Base-by-base conservation (phyloP, 2,113 vertebrate species). In the Rhagologus leucostigma region DNA sequence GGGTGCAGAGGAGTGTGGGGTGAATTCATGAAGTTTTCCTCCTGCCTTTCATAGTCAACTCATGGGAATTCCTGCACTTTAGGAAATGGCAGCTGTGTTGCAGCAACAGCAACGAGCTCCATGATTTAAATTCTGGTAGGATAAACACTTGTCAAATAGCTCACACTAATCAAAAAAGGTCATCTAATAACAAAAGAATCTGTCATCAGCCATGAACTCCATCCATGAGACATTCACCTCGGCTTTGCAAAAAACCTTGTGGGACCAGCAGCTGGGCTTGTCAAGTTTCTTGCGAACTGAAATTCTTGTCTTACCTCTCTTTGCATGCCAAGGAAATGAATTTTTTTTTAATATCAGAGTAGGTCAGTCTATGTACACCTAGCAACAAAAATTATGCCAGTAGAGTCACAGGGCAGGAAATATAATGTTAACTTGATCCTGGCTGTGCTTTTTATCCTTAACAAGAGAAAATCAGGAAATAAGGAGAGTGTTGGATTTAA, bases 381-480 rank as follows among this genome's bases (percentile, higher is more conserved):
- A 92, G 74, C 85, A 91, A 95, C 10, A 16, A 84, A 85, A 81
- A 92, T 30, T 2, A 95, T 81, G 55, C 62, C 83, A 70, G 33
- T 55, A 76, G 49, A 74, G 33, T 92, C 21, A 81, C 33, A 50
- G 42, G 64, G 64, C 65, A 96, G 95, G 93, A 96, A 96, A 88
- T 69, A 67, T 7, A 93, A 89, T 32, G 68, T 59, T 95, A 96
- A 83, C 89, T 75, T 94, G 91, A 75, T 95, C 70, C 62, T 80
- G 69, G 44, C 62, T 87, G 47, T 83, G 67, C 39, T 87, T 92
- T 96, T 97, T 89, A 87, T 89, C 50, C 67, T 96, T 92, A 85
- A 92, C 74, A 92, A 90, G 84, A 95, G 89, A 95, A 95, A 94
- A 95, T 93, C 76, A 96, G 95, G 96, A 97, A 97, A 94, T 90